Conservation (phyloP, 2,888 invertebrate species). For the Coremacera marginata region DNA sequence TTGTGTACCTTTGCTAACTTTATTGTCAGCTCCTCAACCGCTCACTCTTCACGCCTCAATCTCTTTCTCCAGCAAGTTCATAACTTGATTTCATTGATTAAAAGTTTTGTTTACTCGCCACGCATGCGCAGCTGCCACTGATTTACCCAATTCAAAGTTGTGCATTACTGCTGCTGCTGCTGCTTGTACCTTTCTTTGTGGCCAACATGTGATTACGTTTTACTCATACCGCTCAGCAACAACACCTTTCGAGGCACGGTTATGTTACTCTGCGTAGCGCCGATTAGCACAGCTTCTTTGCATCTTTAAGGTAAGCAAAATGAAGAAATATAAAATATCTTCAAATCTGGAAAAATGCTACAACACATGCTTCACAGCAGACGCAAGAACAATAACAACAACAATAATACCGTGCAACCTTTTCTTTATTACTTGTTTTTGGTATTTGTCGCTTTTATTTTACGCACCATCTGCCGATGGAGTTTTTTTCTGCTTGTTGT, state of each 20-base stretch:
- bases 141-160: slow-evolving; percentile 12
- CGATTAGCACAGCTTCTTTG: slow-evolving; percentile 17
- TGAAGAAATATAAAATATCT: background rate
- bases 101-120: slow-evolving; percentile 34
- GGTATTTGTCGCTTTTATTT: slow-evolving; percentile 43
- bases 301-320: background rate
- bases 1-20: background rate
- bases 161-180: background rate
- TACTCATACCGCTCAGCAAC: slow-evolving; percentile 18
- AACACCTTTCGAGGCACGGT: slow-evolving; percentile 19
- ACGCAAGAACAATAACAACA: slow-evolving; percentile 24
- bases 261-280: slow-evolving; percentile 1
- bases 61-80: background rate
- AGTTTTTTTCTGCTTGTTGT: slow-evolving; percentile 32
- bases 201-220: slow-evolving; percentile 14
- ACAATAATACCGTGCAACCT: slow-evolving; percentile 38
- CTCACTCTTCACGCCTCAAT: background rate
- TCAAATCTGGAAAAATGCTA: background rate
- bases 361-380: slow-evolving; percentile 22
- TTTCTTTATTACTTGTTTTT: slow-evolving; percentile 39
- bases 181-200: background rate
- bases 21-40: background rate
- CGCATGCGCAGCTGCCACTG: slow-evolving; percentile 30
- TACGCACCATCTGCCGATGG: slow-evolving; percentile 48
- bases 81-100: slow-evolving; percentile 37